A percentile compares a stretch with the other conserved stretches of the same genome.
phyloP scores from a whole-genome alignment of 2,888 invertebrate species.

The Himalopsyche kuldschensis region DNA sequence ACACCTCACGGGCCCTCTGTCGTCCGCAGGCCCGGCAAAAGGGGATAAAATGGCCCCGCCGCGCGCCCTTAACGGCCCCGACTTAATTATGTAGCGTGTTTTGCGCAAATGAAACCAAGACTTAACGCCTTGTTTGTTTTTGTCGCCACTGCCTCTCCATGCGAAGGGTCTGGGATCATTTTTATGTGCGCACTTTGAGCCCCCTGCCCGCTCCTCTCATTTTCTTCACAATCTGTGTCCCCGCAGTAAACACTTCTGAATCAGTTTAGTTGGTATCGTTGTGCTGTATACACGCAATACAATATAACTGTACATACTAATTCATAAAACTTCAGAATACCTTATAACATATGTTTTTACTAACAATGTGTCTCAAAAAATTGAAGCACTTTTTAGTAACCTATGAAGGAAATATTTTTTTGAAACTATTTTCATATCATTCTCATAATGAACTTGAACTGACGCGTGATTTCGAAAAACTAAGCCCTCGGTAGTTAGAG shows the following conservation, averaged over 20 bases:
- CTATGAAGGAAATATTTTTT: too few species aligned
- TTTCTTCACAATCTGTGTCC: background rate
- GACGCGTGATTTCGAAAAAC: too few species aligned
- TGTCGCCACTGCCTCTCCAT: slow-evolving; percentile 22
- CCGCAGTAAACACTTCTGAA: background rate
- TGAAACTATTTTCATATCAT: too few species aligned
- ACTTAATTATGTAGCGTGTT: slow-evolving; percentile 37
- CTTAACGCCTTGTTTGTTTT: slow-evolving; percentile 39
- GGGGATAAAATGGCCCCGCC: background rate
- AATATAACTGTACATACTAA: background rate
- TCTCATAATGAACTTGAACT: too few species aligned
- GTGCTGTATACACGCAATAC: background rate
- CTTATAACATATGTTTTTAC: too few species aligned
- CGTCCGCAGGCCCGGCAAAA: background rate
- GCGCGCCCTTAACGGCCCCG: slow-evolving; percentile 17
- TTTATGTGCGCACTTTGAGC: slow-evolving; percentile 29
- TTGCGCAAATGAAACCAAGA: slow-evolving; percentile 35
- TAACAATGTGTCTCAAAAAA: too few species aligned
- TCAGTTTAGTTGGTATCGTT: background rate
- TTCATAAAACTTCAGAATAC: too few species aligned
- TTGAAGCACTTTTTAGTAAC: too few species aligned
- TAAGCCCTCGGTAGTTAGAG: too few species aligned
- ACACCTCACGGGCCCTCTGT: slow-evolving; percentile 1
- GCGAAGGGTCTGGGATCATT: slow-evolving; percentile 17
- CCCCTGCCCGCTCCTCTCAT: background rate